Conservation (phyloP, 1,140 invertebrate species). For the Leptopilina clavipes region DNA sequence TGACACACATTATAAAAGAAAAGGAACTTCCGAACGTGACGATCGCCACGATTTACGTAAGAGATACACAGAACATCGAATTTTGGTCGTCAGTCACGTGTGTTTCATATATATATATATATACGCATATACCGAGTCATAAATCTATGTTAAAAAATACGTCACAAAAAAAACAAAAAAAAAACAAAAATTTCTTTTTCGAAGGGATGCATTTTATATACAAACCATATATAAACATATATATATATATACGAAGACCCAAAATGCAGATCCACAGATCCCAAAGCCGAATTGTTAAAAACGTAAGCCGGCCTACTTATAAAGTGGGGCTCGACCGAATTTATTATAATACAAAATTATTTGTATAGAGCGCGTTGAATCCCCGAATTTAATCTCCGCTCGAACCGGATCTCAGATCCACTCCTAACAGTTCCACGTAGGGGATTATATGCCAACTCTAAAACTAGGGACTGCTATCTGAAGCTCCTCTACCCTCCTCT, state of each 20-base stretch:
- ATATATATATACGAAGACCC: conserved; percentile 20
- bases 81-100: background rate
- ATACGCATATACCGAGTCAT: conserved; percentile 30
- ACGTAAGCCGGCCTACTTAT: conserved; percentile 65
- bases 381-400: conserved; percentile 63
- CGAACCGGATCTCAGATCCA: conserved; percentile 60
- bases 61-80: background rate
- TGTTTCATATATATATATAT: no score
- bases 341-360: conserved; percentile 71
- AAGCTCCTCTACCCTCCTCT: conserved; percentile 43
- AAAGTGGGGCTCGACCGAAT: conserved; percentile 66
- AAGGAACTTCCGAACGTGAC: background rate
- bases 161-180: background rate
- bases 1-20: background rate
- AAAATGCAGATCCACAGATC: conserved; percentile 28
- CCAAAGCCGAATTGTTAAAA: conserved; percentile 55
- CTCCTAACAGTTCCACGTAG: conserved; percentile 55
- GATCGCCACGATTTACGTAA: background rate
- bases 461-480: conserved; percentile 40
- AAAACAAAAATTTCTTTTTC: background rate
- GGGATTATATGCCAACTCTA: conserved; percentile 46
- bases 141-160: conserved; percentile 46
- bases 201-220: conserved; percentile 27
- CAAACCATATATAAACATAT: background rate
- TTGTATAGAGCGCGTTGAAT: conserved; percentile 62